Base-by-base conservation (phyloP, 2,888 invertebrate species). In the Dermolepida albohirtum region DNA sequence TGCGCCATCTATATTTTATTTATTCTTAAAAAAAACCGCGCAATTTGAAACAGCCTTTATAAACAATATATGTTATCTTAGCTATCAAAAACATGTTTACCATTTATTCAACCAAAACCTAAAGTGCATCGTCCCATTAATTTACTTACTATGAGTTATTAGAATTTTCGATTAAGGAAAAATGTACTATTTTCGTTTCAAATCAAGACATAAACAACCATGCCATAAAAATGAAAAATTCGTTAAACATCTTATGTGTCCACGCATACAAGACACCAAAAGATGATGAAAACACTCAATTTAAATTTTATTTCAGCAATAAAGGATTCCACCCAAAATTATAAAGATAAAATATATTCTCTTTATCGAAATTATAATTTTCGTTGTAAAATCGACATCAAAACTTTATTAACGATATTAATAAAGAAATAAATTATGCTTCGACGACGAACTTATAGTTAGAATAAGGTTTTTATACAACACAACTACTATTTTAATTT, bases 291-390 rank as follows among this genome's bases (percentile, higher is more conserved):
- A 57, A 57, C 57, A 57, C 39, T 44, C 57, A 43, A 44, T 44
- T 43, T 29, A 44, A 59, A 59, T 59, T 59, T 59, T 59, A 59
- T 59, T 59, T 59, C 59, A 44, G 59, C 59, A 59, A 59, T 59
- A 59, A 59, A 59, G 44, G 14, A 44, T 44, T 27, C 59, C 59
- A 59, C 44, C 44, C 34, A 12, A 59, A 59, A 59, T 44, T 59
- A 44, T 59, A 59, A 47, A 59, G 59, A 59, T 44, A 44, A 59
- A 59, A 44, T 59, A 47, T 1, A 14, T 12, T 59, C 17, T 59
- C 29, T 59, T 59, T 44, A 44, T 59, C 27, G n/a, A 59, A 27
- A 59, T 59, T 34, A 59, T 29, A 59, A 29, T 59, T 44, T 44
- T 59, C 29, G 6, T 59, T 34, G 44, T 59, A 29, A 44, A 44